Evolutionary conservation across 2,113 vertebrate species (phyloP).

Genomic region (Rhea americana): DNA sequence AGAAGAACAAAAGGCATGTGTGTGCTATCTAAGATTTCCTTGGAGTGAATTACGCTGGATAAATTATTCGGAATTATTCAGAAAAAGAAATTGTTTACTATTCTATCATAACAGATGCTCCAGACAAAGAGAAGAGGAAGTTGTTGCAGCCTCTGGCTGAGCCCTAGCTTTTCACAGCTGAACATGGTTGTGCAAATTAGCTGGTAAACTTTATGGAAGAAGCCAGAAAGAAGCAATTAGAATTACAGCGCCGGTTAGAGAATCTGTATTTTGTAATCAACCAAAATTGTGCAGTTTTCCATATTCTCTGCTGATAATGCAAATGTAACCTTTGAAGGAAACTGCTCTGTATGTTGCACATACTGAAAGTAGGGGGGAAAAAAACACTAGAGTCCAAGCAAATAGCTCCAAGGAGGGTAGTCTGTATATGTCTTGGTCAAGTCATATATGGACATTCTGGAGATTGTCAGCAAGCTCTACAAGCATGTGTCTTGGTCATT

Average conservation of each 20-base stretch:
- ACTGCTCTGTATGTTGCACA: constrained; percentile 57
- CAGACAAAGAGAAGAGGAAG: constrained; percentile 81
- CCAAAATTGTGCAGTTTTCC: constrained; percentile 80
- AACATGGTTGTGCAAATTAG: constrained; percentile 75
- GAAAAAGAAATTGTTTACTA: constrained; percentile 80
- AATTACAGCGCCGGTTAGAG: constrained; percentile 71
- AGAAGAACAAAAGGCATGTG: constrained; percentile 56
- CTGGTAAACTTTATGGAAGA: constrained; percentile 76
- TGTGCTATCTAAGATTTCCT: constrained; percentile 62
- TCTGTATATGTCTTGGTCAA: not conserved
- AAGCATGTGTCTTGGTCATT: not conserved
- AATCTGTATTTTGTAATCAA: constrained; percentile 76
- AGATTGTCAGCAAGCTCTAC: not conserved
- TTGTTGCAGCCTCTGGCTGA: constrained; percentile 67
- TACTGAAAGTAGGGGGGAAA: constrained; percentile 50
- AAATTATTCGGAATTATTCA: constrained; percentile 69
- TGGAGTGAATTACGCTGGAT: constrained; percentile 61
- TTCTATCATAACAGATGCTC: constrained; percentile 81
- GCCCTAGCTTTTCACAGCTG: constrained; percentile 73
- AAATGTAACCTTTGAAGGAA: constrained; percentile 76
- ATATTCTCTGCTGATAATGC: constrained; percentile 81
- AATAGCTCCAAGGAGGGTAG: not conserved
- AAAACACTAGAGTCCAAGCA: constrained; percentile 7
- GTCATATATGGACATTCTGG: not conserved
- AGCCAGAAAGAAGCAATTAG: constrained; percentile 72